Base-by-base conservation (phyloP, 2,888 invertebrate genomes). In the Phrixothrix hirtus region DNA sequence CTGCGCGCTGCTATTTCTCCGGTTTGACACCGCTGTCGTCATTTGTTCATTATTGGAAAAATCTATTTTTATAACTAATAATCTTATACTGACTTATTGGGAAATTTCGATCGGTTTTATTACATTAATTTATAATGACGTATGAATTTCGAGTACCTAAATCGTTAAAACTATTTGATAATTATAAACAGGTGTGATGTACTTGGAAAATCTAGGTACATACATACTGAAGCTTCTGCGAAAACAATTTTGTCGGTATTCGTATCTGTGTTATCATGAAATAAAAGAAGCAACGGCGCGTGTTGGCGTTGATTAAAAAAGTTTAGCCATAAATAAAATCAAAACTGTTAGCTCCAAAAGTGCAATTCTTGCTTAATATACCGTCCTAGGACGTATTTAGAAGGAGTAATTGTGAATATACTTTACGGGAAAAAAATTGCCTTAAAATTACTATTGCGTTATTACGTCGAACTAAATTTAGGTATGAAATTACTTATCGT, bases 281-380 rank as follows among this genome's bases (percentile, higher is more conserved):
- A 35, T 31, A 26, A 38, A 50, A 37, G 44, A 50, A 48, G 17
- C 31, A 48, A 55, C 31, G 43, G 47, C 26, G 42, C 55, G 49
- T 48, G 50, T 43, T 32, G 25, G 29, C 39, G 38, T 42, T 58
- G 55, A 58, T 58, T 58, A 58, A 58, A 58, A 52, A 58, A 58
- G 37, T 58, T 58, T 55, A 35, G 52, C 37, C 58, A 30, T 55
- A 58, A 58, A 58, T 53, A 58, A 48, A 53, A 39, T 39, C 29
- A 41, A 43, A 49, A 30, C 29, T 38, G 38, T 38, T 30, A 43
- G 34, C 43, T 16, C 15, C 34, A 34, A 25, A 43, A 43, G 34
- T 34, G 14, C 26, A 32, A 32, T 14, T 34, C 11, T 34, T 34
- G 32, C 34, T 14, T 26, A 43, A 43, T 34, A 34, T 34, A 27